Evolutionary conservation across 1,140 invertebrate species (phyloP), one percentile per base, ranked within the genome.

Genomic region (Zaprionus ornatus): DNA sequence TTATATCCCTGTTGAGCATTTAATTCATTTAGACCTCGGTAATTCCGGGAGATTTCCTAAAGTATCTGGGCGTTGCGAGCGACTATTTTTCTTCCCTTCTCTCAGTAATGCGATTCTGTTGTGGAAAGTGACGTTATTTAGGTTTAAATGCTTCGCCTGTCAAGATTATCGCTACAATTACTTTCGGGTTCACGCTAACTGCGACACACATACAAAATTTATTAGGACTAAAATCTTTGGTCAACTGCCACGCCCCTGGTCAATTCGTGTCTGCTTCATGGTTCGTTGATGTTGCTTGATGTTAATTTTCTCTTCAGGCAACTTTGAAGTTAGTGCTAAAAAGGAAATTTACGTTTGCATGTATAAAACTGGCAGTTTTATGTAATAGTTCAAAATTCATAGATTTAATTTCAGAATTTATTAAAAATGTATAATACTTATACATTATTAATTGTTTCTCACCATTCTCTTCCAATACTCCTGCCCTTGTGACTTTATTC

Each of bases 151-250:
- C 19, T 56, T 48, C 50, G 60, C 32, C 32, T 35, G 50, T 61
- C 15, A 21, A 82, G 82, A 86, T 79, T 77, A 80, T 81, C 63
- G 80, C 69, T 77, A 72, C 69, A 86, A 80, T 82, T 80, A 17
- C 65, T 61, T 80, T 72, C 60, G 50, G 63, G 7, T 83, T 72
- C 66, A 75, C 65, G 64, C 67, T 40, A 9, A 50, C 71, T 37
- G 35, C 35, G 35, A 60, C 42, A 56, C 25, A 77, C 62, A 85
- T 82, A 63, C 54, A 82, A 79, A 75, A 86, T 86, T 70, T 85
- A 77, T 85, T 79, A 63, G 74, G 76, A 37, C 57, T 70, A 48
- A 82, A 79, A 73, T 77, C 82, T 67, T 73, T 55, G 52, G 27
- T 68, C 65, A 74, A 54, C 59, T 59, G 37, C 57, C 32, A 29